Evolutionary conservation across 2,797 vertebrate species (phyloP), one percentile per base, ranked within the genome.

Genomic region (Hemibagrus guttatus): DNA sequence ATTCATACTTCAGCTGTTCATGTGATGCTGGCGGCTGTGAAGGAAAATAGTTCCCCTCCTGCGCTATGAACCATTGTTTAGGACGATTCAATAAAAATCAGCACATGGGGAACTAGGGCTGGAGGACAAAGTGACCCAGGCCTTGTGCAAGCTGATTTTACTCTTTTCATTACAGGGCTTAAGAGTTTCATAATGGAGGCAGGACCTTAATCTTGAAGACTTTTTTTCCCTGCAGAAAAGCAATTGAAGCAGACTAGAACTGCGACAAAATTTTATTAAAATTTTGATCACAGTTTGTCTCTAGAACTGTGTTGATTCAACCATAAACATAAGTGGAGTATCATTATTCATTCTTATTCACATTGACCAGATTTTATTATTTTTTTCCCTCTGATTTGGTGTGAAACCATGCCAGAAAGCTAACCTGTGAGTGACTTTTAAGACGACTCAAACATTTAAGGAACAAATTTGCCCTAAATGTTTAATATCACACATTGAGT

Each of bases 1-100:
- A 94, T 95, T 95, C 93, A 94, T 93, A 84, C 86, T 85, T 76
- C 82, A 87, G 75, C 11, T 68, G 86, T 91, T 92, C 90, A 92
- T 93, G 92, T 92, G 92, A 94, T 92, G 91, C 89, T 92, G 88
- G 89, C 90, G 89, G 89, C 89, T 90, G 90, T 91, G 81, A 90
- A 92, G 85, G 85, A 89, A 93, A 86, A 88, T 56, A 86, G 86
- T 87, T 89, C 69, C 88, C 71, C 84, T n/a, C 87, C 91, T 63
- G 68, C 86, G 88, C 89, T 91, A 87, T 91, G 92, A 84, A 86
- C 84, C 71, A 84, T 94, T 94, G 90, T 94, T 90, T 89, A 83
- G 85, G 31, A 39, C 6, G 54, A 69, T 59, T 83, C 87, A 83
- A 85, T 91, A 92, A 91, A 91, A 26, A 90, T 89, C 84, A 79